These are phyloP conservation scores for Bombyx mandarina DNA, from an alignment of 1,140 invertebrate species.

Conservation along the genomic window DNA sequence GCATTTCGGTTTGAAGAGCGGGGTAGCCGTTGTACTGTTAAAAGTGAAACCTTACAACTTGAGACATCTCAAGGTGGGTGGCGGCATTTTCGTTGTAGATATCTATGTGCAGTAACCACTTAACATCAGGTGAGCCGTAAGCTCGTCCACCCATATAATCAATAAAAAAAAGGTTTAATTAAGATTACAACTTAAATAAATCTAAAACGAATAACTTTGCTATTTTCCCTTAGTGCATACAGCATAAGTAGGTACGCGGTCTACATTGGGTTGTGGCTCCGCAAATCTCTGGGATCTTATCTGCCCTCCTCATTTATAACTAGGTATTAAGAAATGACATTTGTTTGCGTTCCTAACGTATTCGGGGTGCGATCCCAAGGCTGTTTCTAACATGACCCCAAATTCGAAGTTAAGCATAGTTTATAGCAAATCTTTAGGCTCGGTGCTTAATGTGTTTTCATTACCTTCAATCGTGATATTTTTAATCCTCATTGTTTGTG, in stretches of 20 bases:
- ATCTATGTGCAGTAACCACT: too few species aligned
- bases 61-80: too few species aligned
- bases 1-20: too few species aligned
- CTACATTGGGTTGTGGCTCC: conserved; percentile 5
- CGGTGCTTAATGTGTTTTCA: too few species aligned
- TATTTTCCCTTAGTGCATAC: not conserved
- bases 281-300: conserved; percentile 20
- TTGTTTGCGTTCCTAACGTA: conserved; percentile 12
- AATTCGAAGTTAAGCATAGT: conserved; percentile 2
- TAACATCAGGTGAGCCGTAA: too few species aligned
- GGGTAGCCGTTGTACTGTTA: too few species aligned
- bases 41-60: too few species aligned
- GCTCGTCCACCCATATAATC: too few species aligned
- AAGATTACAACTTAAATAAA: not conserved
- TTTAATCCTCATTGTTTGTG: too few species aligned
- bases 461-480: too few species aligned
- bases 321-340: conserved; percentile 21
- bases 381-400: conserved; percentile 8
- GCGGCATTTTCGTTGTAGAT: too few species aligned
- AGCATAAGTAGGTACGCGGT: not conserved
- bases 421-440: too few species aligned
- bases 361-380: conserved; percentile 9
- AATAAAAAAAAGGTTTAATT: not conserved
- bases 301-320: conserved; percentile 24
- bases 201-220: not conserved